Evolutionary conservation across 1,140 invertebrate genomes (phyloP).

Genomic region (Monomorium pharaonis): DNA sequence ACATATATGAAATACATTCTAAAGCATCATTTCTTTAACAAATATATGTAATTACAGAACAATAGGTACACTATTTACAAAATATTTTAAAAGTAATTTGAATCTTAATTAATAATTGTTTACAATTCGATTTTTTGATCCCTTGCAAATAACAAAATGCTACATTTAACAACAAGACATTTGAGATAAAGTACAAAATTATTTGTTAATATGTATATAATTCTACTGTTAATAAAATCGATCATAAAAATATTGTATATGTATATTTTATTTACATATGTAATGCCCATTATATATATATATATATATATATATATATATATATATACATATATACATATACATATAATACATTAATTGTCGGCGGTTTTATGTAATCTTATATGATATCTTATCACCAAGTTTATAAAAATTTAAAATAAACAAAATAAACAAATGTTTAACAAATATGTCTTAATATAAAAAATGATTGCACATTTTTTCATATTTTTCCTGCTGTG

Average conservation of each 20-base stretch:
- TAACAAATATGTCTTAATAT: conserved; percentile 3
- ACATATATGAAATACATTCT: conserved; percentile 24
- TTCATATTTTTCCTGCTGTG: no score
- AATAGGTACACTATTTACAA: conserved; percentile 2
- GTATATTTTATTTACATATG: conserved; percentile 8
- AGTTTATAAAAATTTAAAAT: not conserved
- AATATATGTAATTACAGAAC: not conserved
- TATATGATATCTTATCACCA: not conserved
- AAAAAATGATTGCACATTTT: not conserved
- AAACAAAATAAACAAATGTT: no score
- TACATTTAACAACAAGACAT: not conserved
- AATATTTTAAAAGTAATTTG: not conserved
- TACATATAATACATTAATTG: conserved; percentile 5
- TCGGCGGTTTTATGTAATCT: not conserved
- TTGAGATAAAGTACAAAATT: not conserved
- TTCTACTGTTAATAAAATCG: conserved; percentile 7
- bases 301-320: not conserved
- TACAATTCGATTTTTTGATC: not conserved
- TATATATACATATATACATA: conserved; percentile 25
- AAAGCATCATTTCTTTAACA: not conserved
- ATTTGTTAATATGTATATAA: conserved; percentile 1
- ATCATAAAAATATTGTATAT: conserved; percentile 24
- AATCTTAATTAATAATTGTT: conserved; percentile 14
- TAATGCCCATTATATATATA: conserved; percentile 35
- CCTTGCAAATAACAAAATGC: not conserved